Evolutionary conservation across 2,888 invertebrate genomes (phyloP), one percentile per base, ranked within the genome.

Genomic region (Cataglyphis albicans): DNA sequence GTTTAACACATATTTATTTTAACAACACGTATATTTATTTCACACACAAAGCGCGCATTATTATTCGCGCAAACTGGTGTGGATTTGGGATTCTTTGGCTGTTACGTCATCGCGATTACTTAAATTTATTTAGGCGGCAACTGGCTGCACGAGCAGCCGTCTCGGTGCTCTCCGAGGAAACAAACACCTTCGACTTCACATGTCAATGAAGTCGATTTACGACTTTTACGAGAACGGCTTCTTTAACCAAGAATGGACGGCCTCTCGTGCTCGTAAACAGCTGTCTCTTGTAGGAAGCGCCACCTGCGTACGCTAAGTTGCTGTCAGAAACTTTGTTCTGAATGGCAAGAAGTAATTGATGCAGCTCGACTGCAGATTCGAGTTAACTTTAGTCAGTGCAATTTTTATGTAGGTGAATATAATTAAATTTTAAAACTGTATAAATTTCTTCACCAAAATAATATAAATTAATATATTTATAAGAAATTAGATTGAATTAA

Each of bases 1-100:
- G 15, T 21, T 52, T 32, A 32, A 63, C 84, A 38, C 65, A 65
- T 55, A n/a, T 76, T 76, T 76, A 76, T 76, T 67, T 65, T 41
- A 57, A 48, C 67, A 67, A 55, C 57, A 57, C 67, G 64, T 64
- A 65, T 65, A 65, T 65, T 75, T 52, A 41, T 61, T 76, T 76
- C 67, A 67, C 76, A 67, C 67, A 41, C 52, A n/a, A 52, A n/a
- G 29, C 41, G 67, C 67, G 76, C 38, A 65, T 76, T 38, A 55
- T 65, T 67, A 12, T 65, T 25, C 52, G 67, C 67, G 38, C 38
- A 35, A 76, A 41, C 12, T 41, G 41, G 3, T 1, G 3, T 65
- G 29, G 7, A 25, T 18, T 32, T 9, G 10, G 29, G 32, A 55
- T 67, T 38, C 15, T 38, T 76, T 35, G 38, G 55, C 29, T 41